Conservation (phyloP, 1,140 invertebrate genomes). For the Plectus sambesii region DNA sequence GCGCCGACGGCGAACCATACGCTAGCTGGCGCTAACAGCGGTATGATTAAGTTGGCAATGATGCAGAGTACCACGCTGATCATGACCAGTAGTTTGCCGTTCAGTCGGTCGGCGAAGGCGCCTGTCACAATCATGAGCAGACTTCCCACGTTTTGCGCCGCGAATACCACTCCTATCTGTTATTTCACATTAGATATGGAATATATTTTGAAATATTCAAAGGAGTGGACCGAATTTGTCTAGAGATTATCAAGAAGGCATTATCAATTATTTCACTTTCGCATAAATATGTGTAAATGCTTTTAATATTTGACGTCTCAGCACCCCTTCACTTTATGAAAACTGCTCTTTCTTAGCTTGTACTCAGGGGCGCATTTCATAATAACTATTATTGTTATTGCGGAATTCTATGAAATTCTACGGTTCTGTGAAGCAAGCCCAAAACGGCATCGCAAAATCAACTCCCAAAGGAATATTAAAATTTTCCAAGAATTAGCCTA, state of each 20-base stretch:
- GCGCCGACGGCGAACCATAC: slow-evolving; percentile 40
- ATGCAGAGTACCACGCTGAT: slow-evolving; percentile 31
- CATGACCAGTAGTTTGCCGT: slow-evolving; percentile 43
- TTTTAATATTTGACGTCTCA: too few species aligned
- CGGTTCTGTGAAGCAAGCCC: too few species aligned
- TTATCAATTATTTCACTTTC: slow-evolving; percentile 1
- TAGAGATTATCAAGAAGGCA: slow-evolving; percentile 1
- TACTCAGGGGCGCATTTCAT: too few species aligned
- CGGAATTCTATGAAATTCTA: too few species aligned
- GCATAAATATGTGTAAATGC: too few species aligned
- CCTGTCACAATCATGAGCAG: slow-evolving; percentile 42
- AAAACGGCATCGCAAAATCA: too few species aligned
- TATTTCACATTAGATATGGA: not conserved
- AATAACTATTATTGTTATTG: too few species aligned
- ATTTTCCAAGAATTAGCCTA: slow-evolving; percentile 9
- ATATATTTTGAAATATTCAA: not conserved
- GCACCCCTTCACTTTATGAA: too few species aligned
- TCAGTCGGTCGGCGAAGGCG: slow-evolving; percentile 37
- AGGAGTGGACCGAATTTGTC: slow-evolving; percentile 1
- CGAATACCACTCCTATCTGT: slow-evolving; percentile 40
- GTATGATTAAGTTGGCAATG: slow-evolving; percentile 38
- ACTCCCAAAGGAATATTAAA: too few species aligned
- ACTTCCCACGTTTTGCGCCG: slow-evolving; percentile 42
- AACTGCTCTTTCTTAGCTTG: too few species aligned
- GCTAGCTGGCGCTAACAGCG: slow-evolving; percentile 29